Evolutionary conservation across 2,797 vertebrate genomes (phyloP), one percentile per base, ranked within the genome.

Genomic region (Potorous gilbertii): DNA sequence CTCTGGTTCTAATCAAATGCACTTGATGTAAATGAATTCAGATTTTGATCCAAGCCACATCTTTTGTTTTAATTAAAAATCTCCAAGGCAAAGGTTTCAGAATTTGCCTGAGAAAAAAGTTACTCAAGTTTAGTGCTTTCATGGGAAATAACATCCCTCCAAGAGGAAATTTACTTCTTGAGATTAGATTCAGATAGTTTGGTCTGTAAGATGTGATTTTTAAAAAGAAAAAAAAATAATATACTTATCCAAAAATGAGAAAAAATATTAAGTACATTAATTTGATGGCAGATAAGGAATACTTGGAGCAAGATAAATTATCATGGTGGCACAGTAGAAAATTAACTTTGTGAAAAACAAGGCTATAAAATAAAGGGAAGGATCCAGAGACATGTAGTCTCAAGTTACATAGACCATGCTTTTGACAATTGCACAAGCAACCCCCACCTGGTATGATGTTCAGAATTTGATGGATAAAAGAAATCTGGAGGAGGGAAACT

Each of bases 1-100:
- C 90, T 56, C 10, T 40, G 0, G 4, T 1, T 34, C 54, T 21
- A 6, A 4, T 6, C 0, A 21, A 6, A 4, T 21, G 4, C 50
- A 1, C 50, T 59, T 24, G 28, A 0, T 12, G 16, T 12, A 46
- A 31, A 29, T 27, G 0, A 5, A 90, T 46, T 62, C 50, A 62
- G 0, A 0, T n/a, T 57, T 31, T 62, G 24, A 6, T 57, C 57
- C 8, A 10, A 1, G 31, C 13, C 4, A 27, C 16, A 12, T 74
- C 55, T 56, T 29, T 66, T 1, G 1, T 27, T 93, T 59, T 56
- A 5, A 52, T 16, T 18, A 40, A 0, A 28, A 89, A 54, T 66
- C 9, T 62, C 29, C 74, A 0, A 21, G 54, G 54, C 0, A 0
- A 46, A 46, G 46, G 66, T 92, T 90, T n/a, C 92, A 46, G 74